These are phyloP conservation scores for Cephus pygmeus DNA, from an alignment of 2,888 invertebrate species.

Conservation along the genomic window DNA sequence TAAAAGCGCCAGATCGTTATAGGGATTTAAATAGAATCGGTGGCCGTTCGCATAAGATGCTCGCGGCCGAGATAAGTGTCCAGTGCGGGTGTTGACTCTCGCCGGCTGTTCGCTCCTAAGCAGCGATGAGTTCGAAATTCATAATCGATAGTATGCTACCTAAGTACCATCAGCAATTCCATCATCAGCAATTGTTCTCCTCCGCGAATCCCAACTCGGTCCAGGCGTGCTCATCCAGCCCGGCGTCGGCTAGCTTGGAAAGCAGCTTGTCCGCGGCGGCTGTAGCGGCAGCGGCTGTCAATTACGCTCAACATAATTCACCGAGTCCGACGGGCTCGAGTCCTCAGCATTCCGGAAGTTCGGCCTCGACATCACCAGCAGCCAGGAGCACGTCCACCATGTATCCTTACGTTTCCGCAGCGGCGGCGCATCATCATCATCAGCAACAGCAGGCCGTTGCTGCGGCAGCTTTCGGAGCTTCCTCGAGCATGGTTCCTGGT, in stretches of 20 bases:
- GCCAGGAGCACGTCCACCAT: conserved; percentile 77
- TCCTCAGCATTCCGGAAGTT: conserved; percentile 76
- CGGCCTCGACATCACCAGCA: conserved; percentile 74
- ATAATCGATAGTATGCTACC: conserved; percentile 98
- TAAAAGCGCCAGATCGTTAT: not conserved
- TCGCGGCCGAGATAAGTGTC: not conserved
- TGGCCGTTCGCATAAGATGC: not conserved
- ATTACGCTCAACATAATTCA: conserved; percentile 71
- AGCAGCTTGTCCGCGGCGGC: conserved; percentile 73
- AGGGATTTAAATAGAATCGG: not conserved
- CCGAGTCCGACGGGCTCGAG: conserved; percentile 78
- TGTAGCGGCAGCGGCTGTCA: conserved; percentile 81
- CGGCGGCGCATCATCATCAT: conserved; percentile 75
- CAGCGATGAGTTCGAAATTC: conserved; percentile 96
- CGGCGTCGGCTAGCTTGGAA: conserved; percentile 68
- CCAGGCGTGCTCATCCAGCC: conserved; percentile 69
- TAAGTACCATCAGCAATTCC: conserved; percentile 88
- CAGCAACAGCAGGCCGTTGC: conserved; percentile 77
- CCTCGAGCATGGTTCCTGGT: conserved; percentile 73
- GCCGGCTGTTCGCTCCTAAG: conserved; percentile 54
- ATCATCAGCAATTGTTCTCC: conserved; percentile 76
- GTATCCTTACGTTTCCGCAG: conserved; percentile 91
- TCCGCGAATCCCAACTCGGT: conserved; percentile 80
- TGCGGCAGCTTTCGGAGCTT: conserved; percentile 75
- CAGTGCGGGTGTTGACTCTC: conserved; percentile 47